A percentile compares a stretch with the other conserved stretches of the same genome.
These are phyloP conservation scores for Sarcoramphus papa DNA, from an alignment of 2,797 vertebrate species.

Conservation along the genomic window DNA sequence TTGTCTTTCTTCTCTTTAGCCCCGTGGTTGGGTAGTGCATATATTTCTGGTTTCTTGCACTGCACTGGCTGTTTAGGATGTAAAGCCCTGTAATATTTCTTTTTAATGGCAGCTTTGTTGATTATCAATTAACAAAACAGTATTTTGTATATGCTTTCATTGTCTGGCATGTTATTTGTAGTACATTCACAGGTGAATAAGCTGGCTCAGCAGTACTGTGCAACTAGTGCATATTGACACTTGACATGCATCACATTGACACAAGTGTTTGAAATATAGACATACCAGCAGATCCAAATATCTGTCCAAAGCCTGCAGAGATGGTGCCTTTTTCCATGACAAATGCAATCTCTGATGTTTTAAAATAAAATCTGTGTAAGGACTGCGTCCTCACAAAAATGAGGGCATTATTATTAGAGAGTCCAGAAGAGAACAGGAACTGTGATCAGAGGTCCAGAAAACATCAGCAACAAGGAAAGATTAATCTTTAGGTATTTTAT, in stretches of 20 bases:
- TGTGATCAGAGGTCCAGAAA: not conserved
- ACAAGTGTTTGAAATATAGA: not conserved
- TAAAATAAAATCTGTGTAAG: not conserved
- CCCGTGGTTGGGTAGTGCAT: accelerated
- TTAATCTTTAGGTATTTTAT: not conserved
- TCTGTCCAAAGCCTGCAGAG: not conserved
- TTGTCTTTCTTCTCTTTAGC: not conserved
- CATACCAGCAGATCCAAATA: not conserved
- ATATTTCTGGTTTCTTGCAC: not conserved
- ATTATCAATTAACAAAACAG: not conserved
- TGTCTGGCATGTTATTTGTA: not conserved
- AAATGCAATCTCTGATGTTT: not conserved
- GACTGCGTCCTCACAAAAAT: not conserved
- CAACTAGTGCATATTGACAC: accelerated
- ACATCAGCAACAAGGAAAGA: not conserved
- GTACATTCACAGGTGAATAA: not conserved
- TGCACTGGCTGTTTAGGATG: not conserved
- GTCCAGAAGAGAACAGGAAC: not conserved
- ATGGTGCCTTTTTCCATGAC: not conserved
- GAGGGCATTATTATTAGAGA: not conserved
- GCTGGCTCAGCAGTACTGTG: not conserved
- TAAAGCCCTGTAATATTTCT: not conserved
- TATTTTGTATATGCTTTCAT: not conserved
- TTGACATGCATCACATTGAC: not conserved
- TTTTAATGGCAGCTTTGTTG: not conserved